Base-by-base conservation (phyloP, 2,888 invertebrate species). In the Drosophila siamana region DNA sequence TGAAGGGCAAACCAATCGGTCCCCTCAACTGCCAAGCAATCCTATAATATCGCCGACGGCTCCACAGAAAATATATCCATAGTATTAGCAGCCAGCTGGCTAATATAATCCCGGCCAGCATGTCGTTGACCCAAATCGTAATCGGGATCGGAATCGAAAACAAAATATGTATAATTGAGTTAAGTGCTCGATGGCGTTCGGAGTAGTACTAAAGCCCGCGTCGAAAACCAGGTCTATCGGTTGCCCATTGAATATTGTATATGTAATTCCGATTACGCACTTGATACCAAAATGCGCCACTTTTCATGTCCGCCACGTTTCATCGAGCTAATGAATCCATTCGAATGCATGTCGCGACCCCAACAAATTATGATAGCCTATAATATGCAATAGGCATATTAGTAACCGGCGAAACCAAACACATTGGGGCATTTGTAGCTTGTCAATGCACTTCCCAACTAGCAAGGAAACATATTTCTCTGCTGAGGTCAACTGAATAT, bases 1-100 rank as follows among this genome's bases (percentile, higher is more conserved):
- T 75, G n/a, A 91, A 75, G 0, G 91, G 91, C 66, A 90, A 74
- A 3, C 92, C 92, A n/a, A 88, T 28, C 2, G 92, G 91, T 1
- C 92, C 91, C 9, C 80, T 80, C 16, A 91, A 40, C 33, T 91
- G 84, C 81, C 81, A 89, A 15, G 90, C 91, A 0, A 79, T 84
- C 52, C 66, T 82, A 30, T 91, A 91, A 40, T 78, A 91, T 19
- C 81, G 82, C 6, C 92, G 75, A 4, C 92, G 85, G 9, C 85
- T 86, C 92, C 92, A 91, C 16, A 91, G 60, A 68, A 87, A 90
- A 61, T 89, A 90, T 4, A 86, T 15, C 80, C 88, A 89, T 15
- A 88, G 19, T 24, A 82, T 7, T 2, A 78, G 15, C 51, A 78
- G 57, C 75, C 79, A 77, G 59, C 74, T 69, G 48, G 38, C 24